These are phyloP conservation scores for Acinonyx jubatus DNA, from an alignment of 2,113 vertebrate genomes.

Conservation along the genomic window DNA sequence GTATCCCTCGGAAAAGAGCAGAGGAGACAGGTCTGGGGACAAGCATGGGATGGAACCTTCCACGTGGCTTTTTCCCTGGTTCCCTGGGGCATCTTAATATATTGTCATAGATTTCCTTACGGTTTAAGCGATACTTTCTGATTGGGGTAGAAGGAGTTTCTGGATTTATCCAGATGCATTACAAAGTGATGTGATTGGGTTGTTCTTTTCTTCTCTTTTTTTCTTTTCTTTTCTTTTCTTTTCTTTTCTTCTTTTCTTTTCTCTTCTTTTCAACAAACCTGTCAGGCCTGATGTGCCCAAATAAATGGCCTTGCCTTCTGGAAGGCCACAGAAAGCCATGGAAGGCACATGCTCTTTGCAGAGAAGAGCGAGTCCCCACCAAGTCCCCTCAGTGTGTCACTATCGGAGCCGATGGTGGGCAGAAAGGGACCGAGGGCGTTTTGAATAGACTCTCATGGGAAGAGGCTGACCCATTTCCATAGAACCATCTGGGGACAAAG, in stretches of 20 bases:
- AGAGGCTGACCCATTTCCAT: neutral
- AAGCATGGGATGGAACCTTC: neutral
- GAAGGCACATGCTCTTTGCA: neutral
- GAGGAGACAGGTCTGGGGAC: rapidly evolving
- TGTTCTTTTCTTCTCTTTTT: neutral
- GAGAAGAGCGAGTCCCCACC: neutral
- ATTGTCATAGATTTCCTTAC: neutral
- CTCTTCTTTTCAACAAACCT: neutral
- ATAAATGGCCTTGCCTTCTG: neutral
- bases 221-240: too few relatives aligned
- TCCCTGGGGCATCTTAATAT: rapidly evolving
- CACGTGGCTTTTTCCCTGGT: rapidly evolving
- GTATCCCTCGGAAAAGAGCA: neutral
- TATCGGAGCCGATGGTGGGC: neutral
- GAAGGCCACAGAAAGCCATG: neutral
- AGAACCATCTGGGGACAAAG: neutral
- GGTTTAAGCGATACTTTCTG: neutral
- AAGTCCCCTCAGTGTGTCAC: rapidly evolving
- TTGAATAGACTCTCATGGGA: neutral
- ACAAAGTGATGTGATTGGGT: neutral
- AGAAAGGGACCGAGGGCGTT: neutral
- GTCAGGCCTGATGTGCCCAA: rapidly evolving
- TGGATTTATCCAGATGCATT: neutral
- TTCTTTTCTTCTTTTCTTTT: neutral
- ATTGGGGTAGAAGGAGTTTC: too few relatives aligned